phyloP scores from a whole-genome alignment of 2,888 invertebrate genomes.

The Oxycera nigricornis region DNA sequence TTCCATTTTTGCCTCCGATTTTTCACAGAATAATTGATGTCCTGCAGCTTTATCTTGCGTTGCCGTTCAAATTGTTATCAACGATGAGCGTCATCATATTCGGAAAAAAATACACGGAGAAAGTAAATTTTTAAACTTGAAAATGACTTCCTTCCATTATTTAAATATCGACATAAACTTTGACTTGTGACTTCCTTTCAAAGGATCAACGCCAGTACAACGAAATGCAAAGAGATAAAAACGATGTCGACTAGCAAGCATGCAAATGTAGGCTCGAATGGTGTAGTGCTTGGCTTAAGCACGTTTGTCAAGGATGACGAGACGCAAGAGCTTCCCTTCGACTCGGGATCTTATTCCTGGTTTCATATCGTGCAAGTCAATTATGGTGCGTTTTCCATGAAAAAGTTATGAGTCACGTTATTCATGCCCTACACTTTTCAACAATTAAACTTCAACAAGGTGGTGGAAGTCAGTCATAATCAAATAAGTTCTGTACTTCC shows the following conservation, averaged over 20 bases:
- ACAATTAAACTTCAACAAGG: slow-evolving; percentile 31
- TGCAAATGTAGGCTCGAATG: background rate
- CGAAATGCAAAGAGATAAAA: background rate
- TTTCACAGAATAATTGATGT: background rate
- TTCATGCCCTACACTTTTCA: slow-evolving; percentile 22
- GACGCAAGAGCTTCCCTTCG: background rate
- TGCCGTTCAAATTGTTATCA: background rate
- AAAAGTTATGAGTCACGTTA: slow-evolving; percentile 29
- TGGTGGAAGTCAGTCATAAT: slow-evolving; percentile 21
- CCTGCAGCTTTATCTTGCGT: background rate
- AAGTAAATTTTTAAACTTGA: slow-evolving; percentile 16
- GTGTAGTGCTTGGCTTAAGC: background rate
- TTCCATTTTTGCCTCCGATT: too few relatives aligned
- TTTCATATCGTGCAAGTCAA: slow-evolving; percentile 12
- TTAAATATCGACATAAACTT: slow-evolving; percentile 33
- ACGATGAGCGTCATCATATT: background rate
- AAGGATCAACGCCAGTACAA: background rate
- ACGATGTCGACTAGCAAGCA: background rate
- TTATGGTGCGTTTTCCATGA: slow-evolving; percentile 2
- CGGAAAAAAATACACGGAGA: background rate
- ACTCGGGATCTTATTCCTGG: background rate
- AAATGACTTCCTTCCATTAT: slow-evolving; percentile 36
- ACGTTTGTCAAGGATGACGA: background rate
- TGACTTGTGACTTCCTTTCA: background rate
- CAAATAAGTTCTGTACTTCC: background rate